Evolutionary conservation across 2,888 invertebrate genomes (phyloP), one percentile per base, ranked within the genome.

Genomic region (Mimachlamys varia): DNA sequence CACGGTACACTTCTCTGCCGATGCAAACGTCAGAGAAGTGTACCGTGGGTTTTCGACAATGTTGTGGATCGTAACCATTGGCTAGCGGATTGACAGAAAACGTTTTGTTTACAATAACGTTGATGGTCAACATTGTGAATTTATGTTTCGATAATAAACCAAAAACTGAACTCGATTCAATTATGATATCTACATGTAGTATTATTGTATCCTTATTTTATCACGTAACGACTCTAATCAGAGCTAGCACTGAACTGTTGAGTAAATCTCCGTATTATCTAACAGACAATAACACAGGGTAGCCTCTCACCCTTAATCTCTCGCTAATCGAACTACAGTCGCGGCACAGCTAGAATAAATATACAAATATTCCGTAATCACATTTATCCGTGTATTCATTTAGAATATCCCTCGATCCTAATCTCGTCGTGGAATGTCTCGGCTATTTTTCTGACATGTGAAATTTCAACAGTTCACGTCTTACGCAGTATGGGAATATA

Each of bases 331-430:
- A 58, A 58, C 19, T 58, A 19, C 58, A 76, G 33, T 76, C 76
- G 58, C 76, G 76, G 76, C 76, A 76, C 76, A 27, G 76, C 58
- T 19, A 58, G 58, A n/a, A 58, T 22, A 58, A 58, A 58, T 58
- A 58, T 58, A 76, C 76, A 76, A 76, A 76, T 76, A 76, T 76
- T 76, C 76, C 76, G 76, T 76, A 76, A 76, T 76, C 76, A 76
- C 13, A 15, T 33, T 76, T 27, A 76, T 76, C 33, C 76, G 76
- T 12, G 27, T 76, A 33, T 13, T 76, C 13, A 76, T 76, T 33
- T 76, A 33, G 27, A 13, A 76, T 76, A 76, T 76, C 76, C 76
- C 76, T 3, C n/a, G n/a, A n/a, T 12, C 76, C 33, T 76, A 76
- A 76, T 76, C 76, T 76, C 33, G 76, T 76, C 76, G 27, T 15